These are phyloP conservation scores for Eleutherodactylus coqui DNA, from an alignment of 2,797 vertebrate genomes.

Conservation along the genomic window DNA sequence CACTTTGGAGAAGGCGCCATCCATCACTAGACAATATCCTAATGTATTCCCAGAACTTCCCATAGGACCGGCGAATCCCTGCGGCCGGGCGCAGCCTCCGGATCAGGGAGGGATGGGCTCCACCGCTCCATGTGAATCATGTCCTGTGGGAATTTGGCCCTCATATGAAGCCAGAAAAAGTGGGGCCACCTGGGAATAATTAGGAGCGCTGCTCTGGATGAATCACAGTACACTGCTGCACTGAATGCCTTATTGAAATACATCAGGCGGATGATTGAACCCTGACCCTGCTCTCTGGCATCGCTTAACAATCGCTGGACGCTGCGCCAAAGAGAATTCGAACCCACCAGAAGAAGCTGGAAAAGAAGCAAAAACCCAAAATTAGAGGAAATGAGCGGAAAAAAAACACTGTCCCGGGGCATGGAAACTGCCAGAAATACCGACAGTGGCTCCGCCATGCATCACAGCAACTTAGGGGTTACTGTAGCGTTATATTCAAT, in stretches of 20 bases:
- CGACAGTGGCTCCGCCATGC: background rate
- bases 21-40: background rate
- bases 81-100: background rate
- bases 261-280: slow-evolving; percentile 53
- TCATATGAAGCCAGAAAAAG: slow-evolving; percentile 26
- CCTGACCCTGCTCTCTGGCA: slow-evolving; percentile 45
- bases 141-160: slow-evolving; percentile 41
- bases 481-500: background rate
- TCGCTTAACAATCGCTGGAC: slow-evolving; percentile 63
- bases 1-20: background rate
- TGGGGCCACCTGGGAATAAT: slow-evolving; percentile 59
- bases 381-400: background rate
- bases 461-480: background rate
- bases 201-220: slow-evolving; percentile 42
- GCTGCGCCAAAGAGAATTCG: slow-evolving; percentile 31
- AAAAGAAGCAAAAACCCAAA: slow-evolving; percentile 19
- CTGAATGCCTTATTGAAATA: slow-evolving; percentile 61
- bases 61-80: background rate
- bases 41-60: background rate
- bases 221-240: slow-evolving; percentile 35
- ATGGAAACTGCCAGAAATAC: slow-evolving; percentile 16
- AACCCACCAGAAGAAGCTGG: slow-evolving; percentile 3
- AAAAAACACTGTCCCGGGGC: background rate
- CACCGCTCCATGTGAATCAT: slow-evolving; percentile 23
- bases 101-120: background rate